Conservation (phyloP, 1,140 invertebrate species). For the Potamilus streckersoni region DNA sequence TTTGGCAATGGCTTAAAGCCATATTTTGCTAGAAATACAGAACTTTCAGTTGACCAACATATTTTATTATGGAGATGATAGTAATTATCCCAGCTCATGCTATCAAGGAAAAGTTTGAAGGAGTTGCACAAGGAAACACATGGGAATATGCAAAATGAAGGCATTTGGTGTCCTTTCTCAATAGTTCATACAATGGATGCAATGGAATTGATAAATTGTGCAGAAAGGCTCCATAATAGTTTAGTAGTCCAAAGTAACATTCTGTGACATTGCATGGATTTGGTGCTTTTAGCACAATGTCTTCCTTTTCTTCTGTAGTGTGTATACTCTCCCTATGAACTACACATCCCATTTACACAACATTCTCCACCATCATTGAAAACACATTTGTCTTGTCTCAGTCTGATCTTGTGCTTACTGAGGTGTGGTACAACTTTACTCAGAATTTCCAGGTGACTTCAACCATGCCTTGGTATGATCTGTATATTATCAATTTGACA, state of each 20-base stretch:
- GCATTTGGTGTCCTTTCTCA: constrained; percentile 28
- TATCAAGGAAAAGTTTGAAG: not conserved
- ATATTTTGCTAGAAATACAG: too few relatives aligned
- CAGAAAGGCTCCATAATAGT: constrained; percentile 39
- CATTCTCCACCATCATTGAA: constrained; percentile 1
- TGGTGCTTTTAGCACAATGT: constrained; percentile 27
- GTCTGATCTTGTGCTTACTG: constrained; percentile 1
- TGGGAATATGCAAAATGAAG: constrained; percentile 26
- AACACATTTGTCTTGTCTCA: constrained; percentile 12
- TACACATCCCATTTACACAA: constrained; percentile 17
- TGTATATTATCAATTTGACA: constrained; percentile 30
- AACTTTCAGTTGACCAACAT: too few relatives aligned
- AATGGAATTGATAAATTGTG: constrained; percentile 27
- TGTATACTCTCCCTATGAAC: constrained; percentile 27
- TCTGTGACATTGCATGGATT: constrained; percentile 24
- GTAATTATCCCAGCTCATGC: too few relatives aligned
- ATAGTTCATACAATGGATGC: constrained; percentile 8
- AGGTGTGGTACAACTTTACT: constrained; percentile 12
- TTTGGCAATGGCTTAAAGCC: too few relatives aligned
- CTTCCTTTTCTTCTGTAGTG: constrained; percentile 31
- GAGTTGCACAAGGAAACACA: constrained; percentile 30
- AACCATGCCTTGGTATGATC: constrained; percentile 11
- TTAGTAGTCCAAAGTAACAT: constrained; percentile 31
- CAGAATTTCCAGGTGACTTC: constrained; percentile 5
- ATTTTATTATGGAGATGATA: too few relatives aligned